Evolutionary conservation across 2,888 invertebrate species (phyloP), one percentile per base, ranked within the genome.

Genomic region (Meloe dianella): DNA sequence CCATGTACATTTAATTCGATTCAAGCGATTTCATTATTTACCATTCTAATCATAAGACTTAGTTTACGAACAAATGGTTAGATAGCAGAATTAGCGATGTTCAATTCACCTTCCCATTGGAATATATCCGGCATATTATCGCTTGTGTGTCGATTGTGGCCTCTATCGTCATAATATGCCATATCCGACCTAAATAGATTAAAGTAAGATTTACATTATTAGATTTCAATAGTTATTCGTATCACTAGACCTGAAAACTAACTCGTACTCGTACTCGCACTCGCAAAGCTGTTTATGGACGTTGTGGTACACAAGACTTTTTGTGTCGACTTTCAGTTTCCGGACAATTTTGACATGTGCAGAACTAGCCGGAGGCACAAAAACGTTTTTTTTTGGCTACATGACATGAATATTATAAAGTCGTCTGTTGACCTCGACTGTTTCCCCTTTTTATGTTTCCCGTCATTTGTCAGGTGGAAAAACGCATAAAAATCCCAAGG

Each of bases 81-180:
- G 14, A 35, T 35, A 35, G 12, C 7, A 35, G n/a, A 41, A 38
- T 38, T n/a, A 38, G 7, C 10, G n/a, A 17, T 41, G 17, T 35
- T 32, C 4, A 35, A 35, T 71, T 69, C 60, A 67, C 70, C 67
- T 61, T 61, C 73, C 67, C 69, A 60, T 65, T 71, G 75, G 71
- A 75, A 71, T 71, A 71, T 71, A 71, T 70, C 67, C 72, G 75
- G 70, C 73, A 72, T 73, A 74, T 73, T 71, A 75, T 77, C 73
- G 73, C 77, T 78, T 78, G 77, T 78, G 4, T 27, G 27, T 27
- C n/a, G n/a, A n/a, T n/a, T n/a, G 77, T 78, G 78, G 78, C 73
- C 72, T 9, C 9, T 47, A 47, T 47, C 9, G 20, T 20, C 20
- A 47, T 47, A 47, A 47, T 47, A 47, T 47, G 2, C 20, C 20